phyloP scores from a whole-genome alignment of 2,888 invertebrate genomes.

The Erpobdella octoculata region DNA sequence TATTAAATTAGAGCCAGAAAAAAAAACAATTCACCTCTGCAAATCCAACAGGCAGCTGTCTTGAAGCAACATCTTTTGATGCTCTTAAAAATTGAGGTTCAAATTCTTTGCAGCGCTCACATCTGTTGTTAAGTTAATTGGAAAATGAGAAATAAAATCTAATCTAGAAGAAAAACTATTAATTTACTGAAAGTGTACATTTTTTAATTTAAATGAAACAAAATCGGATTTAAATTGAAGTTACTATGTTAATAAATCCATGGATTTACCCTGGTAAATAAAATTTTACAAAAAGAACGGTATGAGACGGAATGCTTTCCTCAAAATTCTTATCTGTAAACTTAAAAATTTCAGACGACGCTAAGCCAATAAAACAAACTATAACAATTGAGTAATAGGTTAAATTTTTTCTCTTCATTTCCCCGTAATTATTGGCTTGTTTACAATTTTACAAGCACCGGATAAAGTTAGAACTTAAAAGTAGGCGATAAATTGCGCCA shows the following conservation, averaged over 20 bases:
- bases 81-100: constrained; percentile 16
- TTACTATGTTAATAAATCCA: neutral
- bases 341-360: neutral
- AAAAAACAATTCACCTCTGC: constrained; percentile 5
- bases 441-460: too few species aligned
- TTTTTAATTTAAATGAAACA: neutral
- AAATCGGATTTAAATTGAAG: too few species aligned
- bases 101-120: constrained; percentile 11
- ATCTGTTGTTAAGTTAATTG: neutral
- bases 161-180: neutral
- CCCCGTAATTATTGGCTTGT: too few species aligned
- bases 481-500: too few species aligned
- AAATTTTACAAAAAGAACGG: constrained; percentile 22
- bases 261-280: constrained; percentile 11
- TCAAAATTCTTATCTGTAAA: constrained; percentile 18
- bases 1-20: neutral
- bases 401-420: neutral
- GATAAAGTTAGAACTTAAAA: too few species aligned
- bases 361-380: neutral
- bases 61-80: neutral
- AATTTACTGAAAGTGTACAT: neutral
- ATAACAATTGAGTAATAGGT: neutral
- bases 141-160: neutral
- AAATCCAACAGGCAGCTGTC: constrained; percentile 9
- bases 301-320: neutral